These are phyloP conservation scores for Ptilodon capucinus DNA, from an alignment of 2,888 invertebrate species.

Conservation along the genomic window DNA sequence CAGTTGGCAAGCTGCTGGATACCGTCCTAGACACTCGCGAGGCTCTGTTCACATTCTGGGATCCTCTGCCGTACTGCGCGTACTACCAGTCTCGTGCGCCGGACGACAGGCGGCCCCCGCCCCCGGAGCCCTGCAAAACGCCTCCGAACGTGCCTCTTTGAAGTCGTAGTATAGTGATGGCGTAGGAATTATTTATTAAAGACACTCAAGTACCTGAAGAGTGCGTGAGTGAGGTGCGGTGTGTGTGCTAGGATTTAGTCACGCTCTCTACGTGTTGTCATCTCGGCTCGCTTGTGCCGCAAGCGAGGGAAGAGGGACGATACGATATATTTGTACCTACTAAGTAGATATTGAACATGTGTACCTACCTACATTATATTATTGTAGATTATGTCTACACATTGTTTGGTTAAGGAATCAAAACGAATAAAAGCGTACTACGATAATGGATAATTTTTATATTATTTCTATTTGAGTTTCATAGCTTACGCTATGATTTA, in stretches of 20 bases:
- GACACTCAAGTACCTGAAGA: conserved; percentile 80
- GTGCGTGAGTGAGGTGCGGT: conserved; percentile 65
- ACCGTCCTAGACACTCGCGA: conserved; percentile 90
- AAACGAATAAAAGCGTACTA: conserved; percentile 9
- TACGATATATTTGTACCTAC: conserved; percentile 75
- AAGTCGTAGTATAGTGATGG: conserved; percentile 31
- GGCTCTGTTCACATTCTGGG: conserved; percentile 92
- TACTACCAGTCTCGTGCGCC: conserved; percentile 92
- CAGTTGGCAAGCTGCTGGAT: conserved; percentile 84
- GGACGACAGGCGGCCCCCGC: conserved; percentile 68
- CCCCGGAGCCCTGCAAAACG: conserved; percentile 81
- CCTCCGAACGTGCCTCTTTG: conserved; percentile 77
- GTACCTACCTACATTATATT: conserved; percentile 52
- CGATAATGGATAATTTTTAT: too few relatives aligned
- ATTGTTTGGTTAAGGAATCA: conserved; percentile 43
- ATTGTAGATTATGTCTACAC: conserved; percentile 34
- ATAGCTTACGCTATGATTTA: too few relatives aligned
- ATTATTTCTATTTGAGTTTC: too few relatives aligned
- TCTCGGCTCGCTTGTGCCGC: conserved; percentile 43
- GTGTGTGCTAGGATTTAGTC: conserved; percentile 34
- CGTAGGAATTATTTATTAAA: conserved; percentile 64
- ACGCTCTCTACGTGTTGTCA: conserved; percentile 48
- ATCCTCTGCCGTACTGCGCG: conserved; percentile 92
- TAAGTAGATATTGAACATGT: conserved; percentile 70
- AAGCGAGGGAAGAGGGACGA: conserved; percentile 58